Percentiles rank a stretch among this genome's conserved stretches.
phyloP scores from a whole-genome alignment of 2,888 invertebrate genomes.

The Polydrusus tereticollis region DNA sequence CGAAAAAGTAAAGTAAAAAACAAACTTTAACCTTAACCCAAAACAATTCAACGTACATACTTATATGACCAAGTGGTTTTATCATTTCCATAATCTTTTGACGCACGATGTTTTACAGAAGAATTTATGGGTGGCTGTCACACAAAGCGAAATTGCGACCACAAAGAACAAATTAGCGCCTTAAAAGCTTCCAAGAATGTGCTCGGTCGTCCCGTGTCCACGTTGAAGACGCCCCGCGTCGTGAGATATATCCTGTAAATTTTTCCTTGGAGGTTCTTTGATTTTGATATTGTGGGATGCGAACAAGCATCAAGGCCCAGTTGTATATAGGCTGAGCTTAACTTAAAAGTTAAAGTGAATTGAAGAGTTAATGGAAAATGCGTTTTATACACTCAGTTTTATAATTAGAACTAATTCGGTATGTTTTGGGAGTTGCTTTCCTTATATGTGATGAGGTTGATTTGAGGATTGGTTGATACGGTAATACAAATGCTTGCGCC shows the following conservation, averaged over 20 bases:
- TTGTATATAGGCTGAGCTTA: no score
- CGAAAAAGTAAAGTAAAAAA: not conserved
- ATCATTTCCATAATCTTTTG: constrained; percentile 46
- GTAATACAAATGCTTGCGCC: no score
- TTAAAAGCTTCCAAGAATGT: constrained; percentile 51
- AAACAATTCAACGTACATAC: not conserved
- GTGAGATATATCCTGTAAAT: constrained; percentile 54
- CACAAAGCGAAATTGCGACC: constrained; percentile 49
- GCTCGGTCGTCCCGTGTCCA: constrained; percentile 45
- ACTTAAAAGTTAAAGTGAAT: no score
- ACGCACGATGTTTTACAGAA: constrained; percentile 36
- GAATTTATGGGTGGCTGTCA: constrained; percentile 46
- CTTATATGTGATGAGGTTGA: no score
- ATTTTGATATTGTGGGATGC: constrained; percentile 1
- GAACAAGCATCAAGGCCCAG: not conserved
- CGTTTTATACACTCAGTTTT: no score
- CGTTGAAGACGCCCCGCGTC: constrained; percentile 52
- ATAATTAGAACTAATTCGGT: no score
- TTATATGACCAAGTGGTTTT: constrained; percentile 43
- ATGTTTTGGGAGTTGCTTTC: no score
- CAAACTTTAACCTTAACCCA: not conserved
- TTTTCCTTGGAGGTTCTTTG: constrained; percentile 22
- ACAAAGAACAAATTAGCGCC: constrained; percentile 51
- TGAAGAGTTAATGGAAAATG: no score
- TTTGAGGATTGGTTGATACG: no score